These are phyloP conservation scores for Haemorhous mexicanus DNA, from an alignment of 2,113 vertebrate genomes.

Conservation along the genomic window DNA sequence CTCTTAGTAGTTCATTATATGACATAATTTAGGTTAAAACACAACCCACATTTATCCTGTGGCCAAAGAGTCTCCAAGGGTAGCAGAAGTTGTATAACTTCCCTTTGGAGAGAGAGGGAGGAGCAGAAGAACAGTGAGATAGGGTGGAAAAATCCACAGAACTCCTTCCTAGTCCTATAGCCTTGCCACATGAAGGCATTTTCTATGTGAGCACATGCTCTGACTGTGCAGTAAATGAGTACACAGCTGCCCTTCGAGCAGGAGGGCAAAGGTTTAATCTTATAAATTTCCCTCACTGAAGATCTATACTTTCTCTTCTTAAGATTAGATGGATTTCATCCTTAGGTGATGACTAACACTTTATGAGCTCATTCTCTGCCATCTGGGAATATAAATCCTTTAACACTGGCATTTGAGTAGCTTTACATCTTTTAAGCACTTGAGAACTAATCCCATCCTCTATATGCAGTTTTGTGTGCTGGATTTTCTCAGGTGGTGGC, in stretches of 20 bases:
- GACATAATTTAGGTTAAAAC: slow-evolving; percentile 22
- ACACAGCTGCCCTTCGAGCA: background rate
- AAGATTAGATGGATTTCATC: background rate
- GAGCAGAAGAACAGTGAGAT: background rate
- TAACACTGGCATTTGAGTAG: background rate
- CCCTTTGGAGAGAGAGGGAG: background rate
- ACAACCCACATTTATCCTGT: background rate
- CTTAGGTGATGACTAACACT: background rate
- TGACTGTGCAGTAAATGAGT: background rate
- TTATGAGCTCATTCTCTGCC: background rate
- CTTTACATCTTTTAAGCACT: background rate
- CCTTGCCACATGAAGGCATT: background rate
- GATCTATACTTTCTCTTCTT: background rate
- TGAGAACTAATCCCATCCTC: background rate
- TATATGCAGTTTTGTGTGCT: background rate
- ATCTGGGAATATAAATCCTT: slow-evolving; percentile 17
- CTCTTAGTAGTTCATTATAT: background rate
- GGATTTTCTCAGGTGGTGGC: background rate
- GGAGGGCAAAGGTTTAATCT: background rate
- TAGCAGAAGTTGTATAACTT: background rate
- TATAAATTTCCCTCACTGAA: background rate
- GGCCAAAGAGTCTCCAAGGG: background rate
- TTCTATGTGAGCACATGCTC: background rate
- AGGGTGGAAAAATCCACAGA: background rate
- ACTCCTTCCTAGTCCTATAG: background rate